These are phyloP conservation scores for Uropetala carovei DNA, from an alignment of 2,888 invertebrate species.

Conservation along the genomic window DNA sequence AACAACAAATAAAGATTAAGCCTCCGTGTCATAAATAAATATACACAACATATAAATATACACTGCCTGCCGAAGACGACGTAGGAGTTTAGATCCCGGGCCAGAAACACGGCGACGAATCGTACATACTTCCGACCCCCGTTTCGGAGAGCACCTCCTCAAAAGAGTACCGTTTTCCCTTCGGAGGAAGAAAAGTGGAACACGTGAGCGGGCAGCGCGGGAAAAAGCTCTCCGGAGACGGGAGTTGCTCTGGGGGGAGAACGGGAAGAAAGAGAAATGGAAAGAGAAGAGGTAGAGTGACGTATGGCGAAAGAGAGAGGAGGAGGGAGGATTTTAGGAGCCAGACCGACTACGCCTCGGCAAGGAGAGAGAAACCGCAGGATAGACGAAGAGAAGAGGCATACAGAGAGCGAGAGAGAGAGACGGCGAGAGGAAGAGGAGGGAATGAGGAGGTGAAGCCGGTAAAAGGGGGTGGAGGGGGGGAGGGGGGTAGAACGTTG, in stretches of 20 bases:
- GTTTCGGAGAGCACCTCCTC: background rate
- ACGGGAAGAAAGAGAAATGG: background rate
- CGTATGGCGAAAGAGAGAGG: no score
- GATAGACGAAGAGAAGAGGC: background rate
- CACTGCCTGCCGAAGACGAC: no score
- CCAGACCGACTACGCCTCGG: background rate
- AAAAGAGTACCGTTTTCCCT: background rate
- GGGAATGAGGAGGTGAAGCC: background rate
- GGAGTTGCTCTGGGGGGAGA: background rate
- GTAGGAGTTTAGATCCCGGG: background rate
- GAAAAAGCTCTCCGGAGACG: background rate
- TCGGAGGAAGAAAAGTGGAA: background rate
- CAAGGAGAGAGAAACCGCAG: background rate
- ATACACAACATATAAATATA: no score
- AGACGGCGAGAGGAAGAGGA: background rate
- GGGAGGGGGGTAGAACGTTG: constrained; percentile 35
- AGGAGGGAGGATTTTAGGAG: background rate
- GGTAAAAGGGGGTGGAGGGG: background rate
- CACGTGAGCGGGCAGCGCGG: background rate
- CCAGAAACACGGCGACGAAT: background rate
- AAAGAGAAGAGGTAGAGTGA: background rate
- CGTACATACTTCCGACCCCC: background rate
- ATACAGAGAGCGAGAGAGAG: background rate
- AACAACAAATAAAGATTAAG: no score
- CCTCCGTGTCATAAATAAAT: no score